Evolutionary conservation across 2,797 vertebrate species (phyloP), one percentile per base, ranked within the genome.

Genomic region (Chaenodraco wilsoni): DNA sequence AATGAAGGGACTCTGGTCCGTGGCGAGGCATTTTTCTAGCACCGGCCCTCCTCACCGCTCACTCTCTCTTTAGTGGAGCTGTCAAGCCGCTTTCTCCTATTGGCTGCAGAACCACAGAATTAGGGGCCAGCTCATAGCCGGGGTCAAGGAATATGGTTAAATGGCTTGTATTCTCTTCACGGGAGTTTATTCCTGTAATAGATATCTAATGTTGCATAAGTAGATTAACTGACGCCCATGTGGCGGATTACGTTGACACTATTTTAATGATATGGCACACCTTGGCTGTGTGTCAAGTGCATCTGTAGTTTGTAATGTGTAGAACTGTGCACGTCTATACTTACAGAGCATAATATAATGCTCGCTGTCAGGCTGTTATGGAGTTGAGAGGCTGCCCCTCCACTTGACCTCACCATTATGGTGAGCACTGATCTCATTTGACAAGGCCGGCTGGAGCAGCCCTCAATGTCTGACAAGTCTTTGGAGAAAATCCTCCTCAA

Each of bases 371-470:
- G 90, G 83, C 84, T 91, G 94, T 87, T 88, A 90, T 87, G 88
- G 91, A 93, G 92, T 88, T 89, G 91, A 94, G 94, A 93, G 85
- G 83, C 83, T 89, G 90, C 89, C 90, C 93, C 92, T 93, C 92
- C 93, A 95, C 95, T 96, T 96, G 95, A 96, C 95, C 95, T 88
- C 91, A 84, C 93, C 92, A 93, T 95, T 95, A 94, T 95, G 91
- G 91, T 68, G 84, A 92, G 92, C 93, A 89, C 93, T 94, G 95
- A 95, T 95, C 94, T 95, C 93, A 95, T 95, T 95, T 94, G 93
- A 94, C 90, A 92, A 93, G 90, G 88, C 94, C 90, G 90, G 88
- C 93, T 88, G 85, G 88, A 92, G 92, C 88, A 90, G 91, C 88
- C 88, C 92, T 92, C 88, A 73, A 84, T 93, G 92, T 93, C 93